These are phyloP conservation scores for Cyanoderma ruficeps DNA, from an alignment of 2,113 vertebrate species.

Conservation along the genomic window DNA sequence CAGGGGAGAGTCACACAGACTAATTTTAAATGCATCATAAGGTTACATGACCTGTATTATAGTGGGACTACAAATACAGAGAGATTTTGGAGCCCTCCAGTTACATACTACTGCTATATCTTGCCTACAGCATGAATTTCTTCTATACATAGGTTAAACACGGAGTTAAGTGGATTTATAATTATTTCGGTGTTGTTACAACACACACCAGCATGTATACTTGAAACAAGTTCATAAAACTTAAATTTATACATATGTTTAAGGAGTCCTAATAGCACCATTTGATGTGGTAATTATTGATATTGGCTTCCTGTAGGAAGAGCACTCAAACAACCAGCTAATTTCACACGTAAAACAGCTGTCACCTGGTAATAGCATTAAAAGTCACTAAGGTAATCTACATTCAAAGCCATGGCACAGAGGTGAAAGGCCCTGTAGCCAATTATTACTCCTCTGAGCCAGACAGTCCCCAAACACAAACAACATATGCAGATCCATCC, in stretches of 20 bases:
- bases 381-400: constrained; percentile 54
- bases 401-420: constrained; percentile 34
- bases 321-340: background rate
- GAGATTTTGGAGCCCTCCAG: background rate
- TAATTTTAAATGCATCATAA: background rate
- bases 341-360: constrained; percentile 41
- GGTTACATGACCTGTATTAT: background rate
- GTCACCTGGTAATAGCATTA: constrained; percentile 40
- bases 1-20: background rate
- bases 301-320: constrained; percentile 30
- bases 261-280: background rate
- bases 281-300: constrained; percentile 16
- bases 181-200: background rate
- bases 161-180: background rate
- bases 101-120: background rate
- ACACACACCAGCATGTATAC: background rate
- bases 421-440: constrained; percentile 60
- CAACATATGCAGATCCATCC: constrained; percentile 35
- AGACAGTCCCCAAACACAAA: constrained; percentile 51
- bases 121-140: background rate
- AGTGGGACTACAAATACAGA: background rate
- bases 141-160: background rate
- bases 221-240: background rate
- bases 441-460: constrained; percentile 40
- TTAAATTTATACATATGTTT: background rate